Conservation (phyloP, 2,797 vertebrate species). For the Agapornis canus region DNA sequence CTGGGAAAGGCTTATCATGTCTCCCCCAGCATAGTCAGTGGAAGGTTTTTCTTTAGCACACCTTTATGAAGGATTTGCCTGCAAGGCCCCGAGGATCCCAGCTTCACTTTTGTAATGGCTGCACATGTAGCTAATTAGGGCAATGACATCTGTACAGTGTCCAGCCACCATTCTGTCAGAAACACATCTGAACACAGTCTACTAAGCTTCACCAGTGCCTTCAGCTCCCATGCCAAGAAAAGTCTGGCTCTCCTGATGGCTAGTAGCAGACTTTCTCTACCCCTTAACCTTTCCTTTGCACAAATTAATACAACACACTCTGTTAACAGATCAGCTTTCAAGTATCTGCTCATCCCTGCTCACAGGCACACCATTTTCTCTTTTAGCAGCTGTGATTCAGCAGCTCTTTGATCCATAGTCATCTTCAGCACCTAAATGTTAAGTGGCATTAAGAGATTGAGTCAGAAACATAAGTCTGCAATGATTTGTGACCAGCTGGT, state of each 20-base stretch:
- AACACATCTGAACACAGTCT: constrained; percentile 11
- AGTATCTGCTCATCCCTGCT: neutral
- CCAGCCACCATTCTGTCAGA: neutral
- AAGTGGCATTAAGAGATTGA: neutral
- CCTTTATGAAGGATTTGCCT: constrained; percentile 4
- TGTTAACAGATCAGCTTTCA: neutral
- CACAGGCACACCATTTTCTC: neutral
- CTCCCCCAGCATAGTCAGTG: neutral
- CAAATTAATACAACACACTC: neutral
- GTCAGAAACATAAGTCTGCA: neutral
- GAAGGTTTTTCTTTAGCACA: constrained; percentile 25
- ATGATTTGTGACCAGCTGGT: neutral
- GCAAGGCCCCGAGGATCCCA: neutral
- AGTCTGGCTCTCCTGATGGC: neutral
- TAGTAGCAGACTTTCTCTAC: neutral
- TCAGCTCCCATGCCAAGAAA: neutral
- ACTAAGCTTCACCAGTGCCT: neutral
- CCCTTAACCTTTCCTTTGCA: neutral
- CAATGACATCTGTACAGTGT: neutral
- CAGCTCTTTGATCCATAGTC: neutral
- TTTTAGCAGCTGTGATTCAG: neutral
- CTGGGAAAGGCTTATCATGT: neutral
- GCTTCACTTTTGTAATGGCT: neutral
- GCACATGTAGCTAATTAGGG: constrained; percentile 1
- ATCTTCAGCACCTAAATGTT: neutral